Conservation (phyloP, 2,113 vertebrate species). For the Ceyx cyanopectus region DNA sequence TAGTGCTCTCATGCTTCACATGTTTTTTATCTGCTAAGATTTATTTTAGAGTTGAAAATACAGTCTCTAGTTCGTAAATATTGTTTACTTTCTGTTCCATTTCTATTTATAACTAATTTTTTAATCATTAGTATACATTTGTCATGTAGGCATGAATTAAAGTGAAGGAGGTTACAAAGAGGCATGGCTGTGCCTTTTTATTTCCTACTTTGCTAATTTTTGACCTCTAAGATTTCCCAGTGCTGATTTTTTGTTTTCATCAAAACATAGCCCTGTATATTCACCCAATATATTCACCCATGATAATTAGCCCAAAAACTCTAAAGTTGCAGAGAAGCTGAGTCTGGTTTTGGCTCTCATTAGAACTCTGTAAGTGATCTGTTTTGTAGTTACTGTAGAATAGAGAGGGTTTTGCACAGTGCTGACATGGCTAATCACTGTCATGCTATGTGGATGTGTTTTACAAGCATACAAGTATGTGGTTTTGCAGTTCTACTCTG, state of each 20-base stretch:
- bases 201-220: neutral
- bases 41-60: neutral
- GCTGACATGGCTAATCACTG: neutral
- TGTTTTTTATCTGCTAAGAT: neutral
- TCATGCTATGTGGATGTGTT: neutral
- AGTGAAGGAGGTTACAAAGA: neutral
- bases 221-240: neutral
- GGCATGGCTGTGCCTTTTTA: neutral
- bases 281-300: neutral
- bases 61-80: neutral
- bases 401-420: neutral
- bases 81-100: neutral
- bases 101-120: neutral
- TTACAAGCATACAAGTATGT: neutral
- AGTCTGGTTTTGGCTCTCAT: neutral
- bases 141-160: neutral
- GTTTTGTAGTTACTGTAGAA: neutral
- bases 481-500: neutral
- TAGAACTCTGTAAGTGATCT: neutral
- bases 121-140: neutral
- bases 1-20: neutral
- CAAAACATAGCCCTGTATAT: neutral
- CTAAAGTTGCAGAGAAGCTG: neutral
- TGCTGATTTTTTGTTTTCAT: neutral
- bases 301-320: neutral